These are phyloP conservation scores for Glyphotaelius pellucidus DNA, from an alignment of 2,888 invertebrate genomes.

Conservation along the genomic window DNA sequence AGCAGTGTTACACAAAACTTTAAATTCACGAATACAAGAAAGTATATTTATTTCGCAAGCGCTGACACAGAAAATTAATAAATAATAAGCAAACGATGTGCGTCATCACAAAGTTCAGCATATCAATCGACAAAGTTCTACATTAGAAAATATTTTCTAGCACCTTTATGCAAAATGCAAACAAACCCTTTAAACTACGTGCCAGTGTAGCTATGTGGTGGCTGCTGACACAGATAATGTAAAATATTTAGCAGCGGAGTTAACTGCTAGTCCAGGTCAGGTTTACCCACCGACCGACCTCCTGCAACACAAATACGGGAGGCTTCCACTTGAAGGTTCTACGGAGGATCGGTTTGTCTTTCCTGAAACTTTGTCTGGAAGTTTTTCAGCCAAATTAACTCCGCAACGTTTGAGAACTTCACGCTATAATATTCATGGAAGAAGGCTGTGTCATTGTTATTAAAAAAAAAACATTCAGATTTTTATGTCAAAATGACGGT, in stretches of 20 bases:
- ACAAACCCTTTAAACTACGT: background rate
- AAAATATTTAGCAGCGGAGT: background rate
- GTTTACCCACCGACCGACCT: conserved; percentile 3
- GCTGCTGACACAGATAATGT: background rate
- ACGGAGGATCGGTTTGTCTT: conserved; percentile 17
- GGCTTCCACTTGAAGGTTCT: background rate
- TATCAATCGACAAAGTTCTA: too few species aligned
- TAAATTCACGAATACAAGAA: too few species aligned
- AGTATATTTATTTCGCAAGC: too few species aligned
- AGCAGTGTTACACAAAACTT: too few species aligned
- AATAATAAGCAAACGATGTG: too few species aligned
- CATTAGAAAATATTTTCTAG: background rate
- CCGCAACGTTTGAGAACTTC: conserved; percentile 7
- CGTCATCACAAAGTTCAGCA: too few species aligned
- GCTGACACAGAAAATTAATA: too few species aligned
- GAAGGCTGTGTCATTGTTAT: background rate
- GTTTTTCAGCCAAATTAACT: conserved; percentile 42
- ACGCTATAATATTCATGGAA: background rate
- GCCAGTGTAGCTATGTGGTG: background rate
- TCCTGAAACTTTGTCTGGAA: conserved; percentile 16
- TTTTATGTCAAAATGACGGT: too few species aligned
- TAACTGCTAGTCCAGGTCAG: background rate
- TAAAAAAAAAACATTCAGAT: too few species aligned
- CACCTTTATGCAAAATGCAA: background rate
- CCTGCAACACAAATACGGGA: conserved; percentile 21